phyloP scores from a whole-genome alignment of 1,140 invertebrate genomes.

The Nymphalis io region DNA sequence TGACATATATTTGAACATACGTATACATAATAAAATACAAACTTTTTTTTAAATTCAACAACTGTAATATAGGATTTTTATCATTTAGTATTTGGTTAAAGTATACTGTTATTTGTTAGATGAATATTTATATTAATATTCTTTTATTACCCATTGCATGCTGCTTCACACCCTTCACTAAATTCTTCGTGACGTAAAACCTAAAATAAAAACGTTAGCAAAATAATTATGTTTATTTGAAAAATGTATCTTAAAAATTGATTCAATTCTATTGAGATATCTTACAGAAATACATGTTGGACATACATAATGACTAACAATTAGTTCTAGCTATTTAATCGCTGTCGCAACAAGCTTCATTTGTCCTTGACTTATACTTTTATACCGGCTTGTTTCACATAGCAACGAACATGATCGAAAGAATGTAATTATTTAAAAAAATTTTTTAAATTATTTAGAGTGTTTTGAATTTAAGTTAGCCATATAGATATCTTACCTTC shows the following conservation, averaged over 20 bases:
- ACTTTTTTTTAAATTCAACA: too few relatives aligned
- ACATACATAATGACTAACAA: background rate
- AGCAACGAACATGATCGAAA: background rate
- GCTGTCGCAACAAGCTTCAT: background rate
- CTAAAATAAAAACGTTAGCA: slow-evolving; percentile 53
- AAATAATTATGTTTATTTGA: background rate
- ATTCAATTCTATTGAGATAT: too few relatives aligned
- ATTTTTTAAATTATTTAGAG: background rate
- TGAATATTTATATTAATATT: background rate
- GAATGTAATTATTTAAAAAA: background rate
- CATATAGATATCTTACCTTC: slow-evolving; percentile 85
- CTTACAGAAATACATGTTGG: too few relatives aligned
- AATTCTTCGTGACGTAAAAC: slow-evolving; percentile 98
- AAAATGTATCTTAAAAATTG: background rate
- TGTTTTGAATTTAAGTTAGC: background rate
- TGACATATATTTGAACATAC: too few relatives aligned
- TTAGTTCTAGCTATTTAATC: background rate
- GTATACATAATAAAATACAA: too few relatives aligned
- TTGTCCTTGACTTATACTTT: slow-evolving; percentile 10
- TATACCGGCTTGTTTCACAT: background rate
- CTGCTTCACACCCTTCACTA: slow-evolving; percentile 95
- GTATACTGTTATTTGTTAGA: background rate
- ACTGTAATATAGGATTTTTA: too few relatives aligned
- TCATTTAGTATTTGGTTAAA: too few relatives aligned
- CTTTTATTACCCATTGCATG: slow-evolving; percentile 94